A percentile compares a stretch with the other conserved stretches of the same genome.
phyloP scores from a whole-genome alignment of 2,888 invertebrate genomes.

The Mantis religiosa region DNA sequence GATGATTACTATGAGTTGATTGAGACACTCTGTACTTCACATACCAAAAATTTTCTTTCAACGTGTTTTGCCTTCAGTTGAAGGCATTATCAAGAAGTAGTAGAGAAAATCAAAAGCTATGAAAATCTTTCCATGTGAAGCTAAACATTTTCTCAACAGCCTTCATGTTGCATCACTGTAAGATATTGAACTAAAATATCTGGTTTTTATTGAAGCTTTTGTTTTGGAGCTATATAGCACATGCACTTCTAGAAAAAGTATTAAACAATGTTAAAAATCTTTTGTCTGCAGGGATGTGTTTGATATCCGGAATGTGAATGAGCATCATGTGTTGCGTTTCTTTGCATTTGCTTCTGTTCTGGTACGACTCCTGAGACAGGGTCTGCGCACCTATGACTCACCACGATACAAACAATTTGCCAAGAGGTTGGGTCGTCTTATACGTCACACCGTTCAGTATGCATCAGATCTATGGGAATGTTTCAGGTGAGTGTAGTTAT shows the following conservation, averaged over 20 bases:
- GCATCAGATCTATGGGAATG: slow-evolving; percentile 66
- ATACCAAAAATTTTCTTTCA: too few relatives aligned
- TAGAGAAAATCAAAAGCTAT: too few relatives aligned
- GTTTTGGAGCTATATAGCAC: too few relatives aligned
- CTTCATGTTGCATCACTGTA: too few relatives aligned
- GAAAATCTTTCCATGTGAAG: too few relatives aligned
- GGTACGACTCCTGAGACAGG: slow-evolving; percentile 58
- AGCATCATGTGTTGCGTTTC: slow-evolving; percentile 60
- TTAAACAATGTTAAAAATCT: background rate
- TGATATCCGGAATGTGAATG: slow-evolving; percentile 50
- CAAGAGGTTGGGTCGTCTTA: slow-evolving; percentile 61
- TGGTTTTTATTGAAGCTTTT: too few relatives aligned
- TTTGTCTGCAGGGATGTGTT: slow-evolving; percentile 43
- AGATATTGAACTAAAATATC: too few relatives aligned
- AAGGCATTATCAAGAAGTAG: too few relatives aligned
- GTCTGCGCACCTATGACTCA: slow-evolving; percentile 62
- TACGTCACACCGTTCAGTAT: slow-evolving; percentile 68
- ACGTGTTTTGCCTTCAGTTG: too few relatives aligned
- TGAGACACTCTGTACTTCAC: too few relatives aligned
- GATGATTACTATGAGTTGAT: too few relatives aligned
- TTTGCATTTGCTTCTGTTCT: slow-evolving; percentile 67
- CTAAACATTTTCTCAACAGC: too few relatives aligned
- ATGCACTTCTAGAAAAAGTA: background rate
- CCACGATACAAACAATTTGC: slow-evolving; percentile 66
- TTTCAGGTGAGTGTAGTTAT: slow-evolving; percentile 41